Base-by-base conservation (phyloP, 2,113 vertebrate genomes). In the Nanorana parkeri region DNA sequence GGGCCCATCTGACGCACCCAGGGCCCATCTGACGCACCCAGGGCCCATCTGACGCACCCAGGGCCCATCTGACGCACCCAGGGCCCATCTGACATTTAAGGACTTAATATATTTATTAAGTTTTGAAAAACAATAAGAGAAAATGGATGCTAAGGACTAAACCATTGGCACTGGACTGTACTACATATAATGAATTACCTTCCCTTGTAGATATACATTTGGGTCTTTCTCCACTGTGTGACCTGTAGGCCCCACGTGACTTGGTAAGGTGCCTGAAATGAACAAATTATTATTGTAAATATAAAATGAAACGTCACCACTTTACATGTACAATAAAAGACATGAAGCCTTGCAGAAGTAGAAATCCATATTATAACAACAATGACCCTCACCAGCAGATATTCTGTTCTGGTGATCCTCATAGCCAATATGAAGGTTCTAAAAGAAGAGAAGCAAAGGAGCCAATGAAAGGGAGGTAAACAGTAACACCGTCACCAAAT, bases 191-290 rank as follows among this genome's bases (percentile, higher is more conserved):
- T 3, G 2, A 36, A 36, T 36, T 66, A 68, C 79, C 69, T 81
- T 81, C 24, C 79, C 79, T 32, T 81, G 79, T 26, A 65, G 61
- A 41, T 66, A 24, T 19, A 69, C 61, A 21, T 60, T 47, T 63
- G 60, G 79, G 24, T 74, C 69, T 64, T 64, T 81, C 20, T 81
- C 79, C 69, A 63, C 47, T 20, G 16, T 15, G 20, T 28, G 58
- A 23, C 17, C 61, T 10, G 79, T 55, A n/a, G 64, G 26, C 21
- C 55, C 3, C 13, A 20, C 3, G 19, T 55, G 60, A 29, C 24
- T 26, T 15, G 23, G 52, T 2, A 61, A 17, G 7, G 68, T 54
- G 19, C 79, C 79, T 81, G n/a, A 17, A 64, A 69, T 10, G 23
- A 17, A 60, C 15, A 20, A n/a, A 13, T 3, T 68, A 68, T 4